A percentile compares a stretch with the other conserved stretches of the same genome.
Conservation (phyloP, 2,113 vertebrate species). For the Cynopterus brachyotis region DNA sequence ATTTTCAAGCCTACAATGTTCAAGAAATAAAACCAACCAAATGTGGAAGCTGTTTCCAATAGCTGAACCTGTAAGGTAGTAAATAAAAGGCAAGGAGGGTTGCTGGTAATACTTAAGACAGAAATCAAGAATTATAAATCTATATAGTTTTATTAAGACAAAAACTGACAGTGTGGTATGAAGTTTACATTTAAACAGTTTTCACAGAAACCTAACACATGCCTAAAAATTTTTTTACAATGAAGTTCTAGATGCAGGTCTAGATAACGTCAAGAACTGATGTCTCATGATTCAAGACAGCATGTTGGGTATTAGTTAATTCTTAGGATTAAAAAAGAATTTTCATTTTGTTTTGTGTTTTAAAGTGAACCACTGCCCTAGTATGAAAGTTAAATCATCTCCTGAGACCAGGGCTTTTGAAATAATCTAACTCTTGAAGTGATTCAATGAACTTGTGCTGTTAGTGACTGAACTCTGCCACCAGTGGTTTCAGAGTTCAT, state of each 20-base stretch:
- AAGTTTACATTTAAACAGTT: constrained; percentile 86
- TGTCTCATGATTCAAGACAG: constrained; percentile 68
- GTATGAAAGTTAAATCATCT: constrained; percentile 64
- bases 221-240: constrained; percentile 83
- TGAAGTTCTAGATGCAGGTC: constrained; percentile 74
- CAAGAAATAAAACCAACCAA: not conserved
- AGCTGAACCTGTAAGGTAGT: not conserved
- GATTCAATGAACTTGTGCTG: constrained; percentile 76
- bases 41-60: not conserved
- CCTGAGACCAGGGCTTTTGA: constrained; percentile 71
- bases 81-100: not conserved
- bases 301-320: constrained; percentile 62
- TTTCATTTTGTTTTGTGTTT: constrained; percentile 46
- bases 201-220: constrained; percentile 87
- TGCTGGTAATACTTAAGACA: constrained; percentile 53
- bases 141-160: constrained; percentile 91
- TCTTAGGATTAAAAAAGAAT: constrained; percentile 52
- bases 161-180: constrained; percentile 82
- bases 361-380: constrained; percentile 59
- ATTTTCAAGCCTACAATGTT: not conserved
- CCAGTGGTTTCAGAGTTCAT: constrained; percentile 54
- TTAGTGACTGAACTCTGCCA: constrained; percentile 64
- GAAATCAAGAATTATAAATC: constrained; percentile 87
- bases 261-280: constrained; percentile 67
- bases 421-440: constrained; percentile 44